These are phyloP conservation scores for Therioaphis trifolii DNA, from an alignment of 2,888 invertebrate species.

Conservation along the genomic window DNA sequence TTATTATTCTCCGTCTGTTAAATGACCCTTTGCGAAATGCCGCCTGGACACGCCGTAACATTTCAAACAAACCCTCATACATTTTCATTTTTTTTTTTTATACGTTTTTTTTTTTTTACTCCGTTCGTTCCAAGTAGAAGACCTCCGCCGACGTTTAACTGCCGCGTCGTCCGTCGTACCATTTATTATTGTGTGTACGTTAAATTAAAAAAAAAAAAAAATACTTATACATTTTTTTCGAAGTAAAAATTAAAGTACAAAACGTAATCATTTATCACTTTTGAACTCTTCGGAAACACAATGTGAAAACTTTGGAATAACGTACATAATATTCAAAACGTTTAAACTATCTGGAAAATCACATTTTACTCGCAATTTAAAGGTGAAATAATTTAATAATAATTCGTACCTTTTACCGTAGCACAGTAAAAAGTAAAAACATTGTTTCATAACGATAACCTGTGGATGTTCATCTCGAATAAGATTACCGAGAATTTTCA, in stretches of 20 bases:
- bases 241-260: constrained; percentile 20
- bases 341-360: background rate
- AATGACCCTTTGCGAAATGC: constrained; percentile 59
- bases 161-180: background rate
- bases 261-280: constrained; percentile 39
- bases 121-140: constrained; percentile 6
- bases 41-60: constrained; percentile 59
- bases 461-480: too few relatives aligned
- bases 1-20: constrained; percentile 61
- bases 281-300: background rate
- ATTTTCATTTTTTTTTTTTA: constrained; percentile 53
- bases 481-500: too few relatives aligned
- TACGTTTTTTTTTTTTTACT: background rate
- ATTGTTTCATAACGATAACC: too few relatives aligned
- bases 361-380: too few relatives aligned
- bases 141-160: constrained; percentile 35
- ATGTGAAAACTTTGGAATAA: constrained; percentile 17
- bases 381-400: too few relatives aligned
- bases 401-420: too few relatives aligned
- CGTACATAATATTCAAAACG: background rate
- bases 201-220: constrained; percentile 51
- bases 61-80: constrained; percentile 56
- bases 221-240: constrained; percentile 40
- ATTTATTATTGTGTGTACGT: constrained; percentile 25
- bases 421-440: too few relatives aligned